A percentile compares a stretch with the other conserved stretches of the same genome.
These are phyloP conservation scores for Lasioglossum calceatum DNA, from an alignment of 2,888 invertebrate species.

Conservation along the genomic window DNA sequence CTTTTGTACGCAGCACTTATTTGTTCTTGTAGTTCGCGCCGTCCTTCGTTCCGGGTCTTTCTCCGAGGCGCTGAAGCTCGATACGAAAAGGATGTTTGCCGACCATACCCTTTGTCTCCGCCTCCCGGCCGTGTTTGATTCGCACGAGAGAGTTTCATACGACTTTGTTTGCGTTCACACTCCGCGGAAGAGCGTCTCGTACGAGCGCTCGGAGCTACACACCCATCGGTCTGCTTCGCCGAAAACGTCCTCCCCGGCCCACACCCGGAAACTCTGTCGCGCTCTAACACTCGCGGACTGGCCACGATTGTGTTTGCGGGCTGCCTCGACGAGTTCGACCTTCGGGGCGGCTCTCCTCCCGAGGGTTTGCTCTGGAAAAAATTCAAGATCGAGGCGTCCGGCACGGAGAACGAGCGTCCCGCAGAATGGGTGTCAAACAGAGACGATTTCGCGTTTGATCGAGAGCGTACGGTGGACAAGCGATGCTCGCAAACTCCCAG, in stretches of 20 bases:
- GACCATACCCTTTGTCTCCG: conserved; percentile 57
- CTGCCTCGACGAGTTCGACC: conserved; percentile 5
- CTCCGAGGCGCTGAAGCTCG: conserved; percentile 30
- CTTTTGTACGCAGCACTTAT: conserved; percentile 14
- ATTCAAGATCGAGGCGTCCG: background rate
- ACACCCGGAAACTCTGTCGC: conserved; percentile 2
- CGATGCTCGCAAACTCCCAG: background rate
- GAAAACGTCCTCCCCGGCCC: conserved; percentile 43
- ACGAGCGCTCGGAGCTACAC: conserved; percentile 23
- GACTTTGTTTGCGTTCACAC: conserved; percentile 52
- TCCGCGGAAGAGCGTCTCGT: conserved; percentile 36
- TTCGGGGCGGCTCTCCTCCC: background rate
- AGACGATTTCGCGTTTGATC: background rate
- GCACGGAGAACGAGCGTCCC: background rate
- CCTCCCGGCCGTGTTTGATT: conserved; percentile 25
- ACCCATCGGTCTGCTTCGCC: conserved; percentile 18
- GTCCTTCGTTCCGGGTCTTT: background rate
- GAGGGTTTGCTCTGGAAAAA: background rate
- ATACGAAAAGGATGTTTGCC: conserved; percentile 63
- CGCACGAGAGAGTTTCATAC: conserved; percentile 35
- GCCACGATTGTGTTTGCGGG: conserved; percentile 56
- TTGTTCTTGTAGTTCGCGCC: background rate
- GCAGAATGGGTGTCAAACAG: background rate
- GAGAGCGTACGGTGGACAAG: background rate
- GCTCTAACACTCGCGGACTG: background rate